These are phyloP conservation scores for Lysandra bellargus DNA, from an alignment of 2,888 invertebrate genomes.

Conservation along the genomic window DNA sequence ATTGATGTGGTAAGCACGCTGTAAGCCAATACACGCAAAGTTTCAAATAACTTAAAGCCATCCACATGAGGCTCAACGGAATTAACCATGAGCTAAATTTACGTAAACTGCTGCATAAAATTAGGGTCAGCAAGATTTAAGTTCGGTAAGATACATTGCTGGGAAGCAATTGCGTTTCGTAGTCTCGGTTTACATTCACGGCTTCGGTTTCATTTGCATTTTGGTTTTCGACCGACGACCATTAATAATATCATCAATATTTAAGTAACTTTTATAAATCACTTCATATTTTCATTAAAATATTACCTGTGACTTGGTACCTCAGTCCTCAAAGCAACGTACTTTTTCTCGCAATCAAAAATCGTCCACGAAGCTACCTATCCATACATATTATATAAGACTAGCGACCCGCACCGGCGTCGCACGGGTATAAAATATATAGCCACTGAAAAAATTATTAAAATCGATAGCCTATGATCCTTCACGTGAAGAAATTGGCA, in stretches of 20 bases:
- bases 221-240: background rate
- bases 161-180: background rate
- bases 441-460: too few species aligned
- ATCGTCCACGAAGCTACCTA: too few species aligned
- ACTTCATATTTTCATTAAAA: too few species aligned
- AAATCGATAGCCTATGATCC: too few species aligned
- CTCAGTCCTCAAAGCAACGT: too few species aligned
- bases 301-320: too few species aligned
- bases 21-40: conserved; percentile 2
- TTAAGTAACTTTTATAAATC: background rate
- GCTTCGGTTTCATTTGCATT: background rate
- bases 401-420: too few species aligned
- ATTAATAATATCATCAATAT: background rate
- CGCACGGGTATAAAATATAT: too few species aligned
- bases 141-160: background rate
- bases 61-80: background rate
- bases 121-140: conserved; percentile 8
- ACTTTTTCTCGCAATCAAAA: too few species aligned
- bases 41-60: conserved; percentile 6
- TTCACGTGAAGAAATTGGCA: too few species aligned
- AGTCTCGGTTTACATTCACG: background rate
- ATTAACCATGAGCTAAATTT: conserved; percentile 4
- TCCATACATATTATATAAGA: too few species aligned
- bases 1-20: background rate
- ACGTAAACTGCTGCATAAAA: conserved; percentile 7